Evolutionary conservation across 2,113 vertebrate genomes (phyloP).

Genomic region (Antidorcas marsupialis): DNA sequence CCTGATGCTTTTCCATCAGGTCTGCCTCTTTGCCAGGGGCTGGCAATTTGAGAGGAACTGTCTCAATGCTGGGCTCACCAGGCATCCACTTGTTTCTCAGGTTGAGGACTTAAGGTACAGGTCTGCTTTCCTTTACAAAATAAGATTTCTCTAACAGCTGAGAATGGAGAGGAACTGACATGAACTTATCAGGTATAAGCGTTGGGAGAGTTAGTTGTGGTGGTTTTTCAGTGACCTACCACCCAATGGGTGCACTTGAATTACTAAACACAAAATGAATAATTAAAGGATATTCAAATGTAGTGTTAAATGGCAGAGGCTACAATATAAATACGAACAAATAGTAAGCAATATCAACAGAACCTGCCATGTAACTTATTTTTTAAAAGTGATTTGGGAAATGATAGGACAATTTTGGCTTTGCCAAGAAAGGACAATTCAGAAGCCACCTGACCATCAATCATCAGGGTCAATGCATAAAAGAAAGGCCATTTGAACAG

Average conservation of each 20-base stretch:
- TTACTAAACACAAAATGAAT: background rate
- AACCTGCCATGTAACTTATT: background rate
- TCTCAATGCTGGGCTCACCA: background rate
- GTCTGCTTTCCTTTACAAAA: background rate
- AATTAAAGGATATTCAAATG: background rate
- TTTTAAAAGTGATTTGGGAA: slow-evolving; percentile 24
- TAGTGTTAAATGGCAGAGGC: background rate
- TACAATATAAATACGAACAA: background rate
- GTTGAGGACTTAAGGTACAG: background rate
- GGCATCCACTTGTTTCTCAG: background rate
- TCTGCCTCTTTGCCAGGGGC: background rate
- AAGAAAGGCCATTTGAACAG: background rate
- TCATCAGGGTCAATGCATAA: background rate
- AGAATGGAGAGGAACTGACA: background rate
- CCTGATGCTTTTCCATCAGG: background rate
- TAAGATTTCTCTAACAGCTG: background rate
- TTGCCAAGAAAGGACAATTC: slow-evolving; percentile 21
- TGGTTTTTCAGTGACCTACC: background rate
- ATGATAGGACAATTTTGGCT: background rate
- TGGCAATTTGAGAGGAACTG: background rate
- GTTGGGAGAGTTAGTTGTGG: background rate
- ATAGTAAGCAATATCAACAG: background rate
- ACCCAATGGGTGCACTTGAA: background rate
- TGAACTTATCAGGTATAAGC: background rate
- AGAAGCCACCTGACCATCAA: background rate